Conservation (phyloP, 64 coral and sea anemone genomes). For the Montipora sp. region DNA sequence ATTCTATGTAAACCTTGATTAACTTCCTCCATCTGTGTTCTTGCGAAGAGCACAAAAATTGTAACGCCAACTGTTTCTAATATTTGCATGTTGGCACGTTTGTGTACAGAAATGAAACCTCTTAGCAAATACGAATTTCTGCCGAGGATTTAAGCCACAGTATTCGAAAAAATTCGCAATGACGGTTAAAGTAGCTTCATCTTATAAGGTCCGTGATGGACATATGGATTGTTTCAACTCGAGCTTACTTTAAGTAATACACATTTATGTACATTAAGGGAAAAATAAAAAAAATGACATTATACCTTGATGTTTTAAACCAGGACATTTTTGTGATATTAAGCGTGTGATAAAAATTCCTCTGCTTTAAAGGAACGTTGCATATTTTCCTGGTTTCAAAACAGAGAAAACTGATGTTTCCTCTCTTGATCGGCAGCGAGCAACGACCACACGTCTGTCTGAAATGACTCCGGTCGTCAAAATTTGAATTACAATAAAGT, state of each 20-base stretch:
- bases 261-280: background rate
- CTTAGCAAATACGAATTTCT: background rate
- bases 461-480: constrained; percentile 14
- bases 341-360: background rate
- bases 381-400: background rate
- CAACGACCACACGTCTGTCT: constrained; percentile 29
- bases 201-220: too few species aligned
- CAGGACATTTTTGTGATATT: background rate
- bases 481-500: constrained; percentile 51
- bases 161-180: background rate
- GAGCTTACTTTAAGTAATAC: background rate
- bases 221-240: too few species aligned
- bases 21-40: background rate
- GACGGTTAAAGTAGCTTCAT: too few species aligned
- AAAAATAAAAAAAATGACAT: constrained; percentile 13
- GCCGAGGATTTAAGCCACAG: background rate
- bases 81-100: background rate
- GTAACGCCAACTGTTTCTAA: background rate
- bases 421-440: constrained; percentile 10
- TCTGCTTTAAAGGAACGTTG: background rate
- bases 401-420: constrained; percentile 3
- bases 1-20: constrained; percentile 14
- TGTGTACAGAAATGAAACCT: constrained; percentile 18
- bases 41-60: background rate
- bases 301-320: constrained; percentile 18